Evolutionary conservation across 1,140 invertebrate genomes (phyloP).

Genomic region (Helicoverpa armigera): DNA sequence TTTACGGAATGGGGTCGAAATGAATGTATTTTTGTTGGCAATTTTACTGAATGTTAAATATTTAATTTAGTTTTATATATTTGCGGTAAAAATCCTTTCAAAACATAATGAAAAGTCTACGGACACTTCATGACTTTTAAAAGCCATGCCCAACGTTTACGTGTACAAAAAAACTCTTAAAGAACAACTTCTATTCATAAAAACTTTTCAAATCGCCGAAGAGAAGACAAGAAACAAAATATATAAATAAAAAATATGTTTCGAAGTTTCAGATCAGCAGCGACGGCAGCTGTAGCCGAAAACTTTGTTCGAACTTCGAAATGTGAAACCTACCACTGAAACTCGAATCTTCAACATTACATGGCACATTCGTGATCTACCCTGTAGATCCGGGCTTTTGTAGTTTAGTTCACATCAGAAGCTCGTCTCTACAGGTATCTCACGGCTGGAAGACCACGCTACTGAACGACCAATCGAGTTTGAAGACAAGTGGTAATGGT

Average conservation of each 20-base stretch:
- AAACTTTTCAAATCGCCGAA: slow-evolving; percentile 11
- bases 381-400: slow-evolving; percentile 99
- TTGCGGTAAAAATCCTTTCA: too few relatives aligned
- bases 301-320: slow-evolving; percentile 25
- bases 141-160: not conserved
- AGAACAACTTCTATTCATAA: slow-evolving; percentile 32
- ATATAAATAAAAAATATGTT: slow-evolving; percentile 51
- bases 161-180: slow-evolving; percentile 12
- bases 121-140: slow-evolving; percentile 6
- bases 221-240: slow-evolving; percentile 38
- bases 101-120: too few relatives aligned
- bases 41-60: not conserved
- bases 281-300: slow-evolving; percentile 17
- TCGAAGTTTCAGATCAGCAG: slow-evolving; percentile 56
- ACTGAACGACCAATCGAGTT: slow-evolving; percentile 60
- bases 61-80: not conserved
- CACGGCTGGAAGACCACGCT: slow-evolving; percentile 94
- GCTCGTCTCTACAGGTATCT: slow-evolving; percentile 99
- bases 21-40: not conserved
- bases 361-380: slow-evolving; percentile 96
- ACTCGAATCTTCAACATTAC: slow-evolving; percentile 60
- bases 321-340: slow-evolving; percentile 26
- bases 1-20: slow-evolving; percentile 13
- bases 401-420: slow-evolving; percentile 98
- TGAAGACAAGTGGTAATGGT: slow-evolving; percentile 23